Evolutionary conservation across 2,797 vertebrate genomes (phyloP).

Genomic region (Astyanax mexicanus): DNA sequence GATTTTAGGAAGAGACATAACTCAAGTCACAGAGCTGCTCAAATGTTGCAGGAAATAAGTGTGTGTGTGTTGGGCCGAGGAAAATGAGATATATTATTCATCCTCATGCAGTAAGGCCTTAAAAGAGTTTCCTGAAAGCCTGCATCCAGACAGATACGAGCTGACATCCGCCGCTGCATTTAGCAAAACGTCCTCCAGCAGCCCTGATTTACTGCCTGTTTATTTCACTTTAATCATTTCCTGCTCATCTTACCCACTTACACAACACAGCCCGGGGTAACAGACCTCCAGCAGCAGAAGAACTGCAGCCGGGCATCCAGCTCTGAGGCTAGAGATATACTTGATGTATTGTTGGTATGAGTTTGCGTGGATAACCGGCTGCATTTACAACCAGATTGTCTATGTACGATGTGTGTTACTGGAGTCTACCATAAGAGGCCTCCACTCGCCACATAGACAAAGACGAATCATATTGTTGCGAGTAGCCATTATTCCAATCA

Average conservation of each 20-base stretch:
- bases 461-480: too few relatives aligned
- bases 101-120: slow-evolving; percentile 62
- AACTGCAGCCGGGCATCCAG: not conserved
- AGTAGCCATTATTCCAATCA: too few relatives aligned
- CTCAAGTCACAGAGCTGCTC: slow-evolving; percentile 17
- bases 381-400: too few relatives aligned
- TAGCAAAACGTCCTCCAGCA: slow-evolving; percentile 60
- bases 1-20: too few relatives aligned
- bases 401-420: too few relatives aligned
- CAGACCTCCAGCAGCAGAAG: slow-evolving; percentile 9
- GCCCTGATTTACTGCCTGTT: slow-evolving; percentile 58
- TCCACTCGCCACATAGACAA: too few relatives aligned
- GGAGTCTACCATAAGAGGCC: too few relatives aligned
- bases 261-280: slow-evolving; percentile 35
- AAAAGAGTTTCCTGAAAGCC: slow-evolving; percentile 73
- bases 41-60: slow-evolving; percentile 26
- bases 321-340: too few relatives aligned
- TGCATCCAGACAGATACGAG: slow-evolving; percentile 57
- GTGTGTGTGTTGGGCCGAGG: slow-evolving; percentile 12
- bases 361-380: too few relatives aligned
- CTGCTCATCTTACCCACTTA: slow-evolving; percentile 45
- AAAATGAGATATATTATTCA: slow-evolving; percentile 69
- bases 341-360: too few relatives aligned
- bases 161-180: slow-evolving; percentile 62
- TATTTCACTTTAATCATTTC: slow-evolving; percentile 57